phyloP scores from a whole-genome alignment of 2,888 invertebrate species.

The Choreutis nemorana region DNA sequence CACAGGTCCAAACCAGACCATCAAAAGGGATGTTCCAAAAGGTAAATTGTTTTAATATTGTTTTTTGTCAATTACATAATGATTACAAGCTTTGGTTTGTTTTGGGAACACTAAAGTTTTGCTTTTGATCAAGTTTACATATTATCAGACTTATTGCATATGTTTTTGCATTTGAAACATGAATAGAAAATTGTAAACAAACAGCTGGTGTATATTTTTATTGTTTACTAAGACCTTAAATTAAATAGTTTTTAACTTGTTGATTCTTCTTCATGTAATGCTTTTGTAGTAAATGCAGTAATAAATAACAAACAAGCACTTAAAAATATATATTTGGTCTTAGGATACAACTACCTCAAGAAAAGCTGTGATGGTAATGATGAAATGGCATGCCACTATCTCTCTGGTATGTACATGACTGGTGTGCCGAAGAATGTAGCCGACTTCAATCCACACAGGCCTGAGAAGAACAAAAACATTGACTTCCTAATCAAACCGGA shows the following conservation, averaged over 20 bases:
- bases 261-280: too few species aligned
- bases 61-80: not conserved
- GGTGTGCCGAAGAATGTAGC: conserved; percentile 72
- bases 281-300: too few species aligned
- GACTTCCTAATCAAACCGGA: conserved; percentile 70
- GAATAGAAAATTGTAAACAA: too few species aligned
- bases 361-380: conserved; percentile 68
- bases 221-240: too few species aligned
- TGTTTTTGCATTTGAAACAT: too few species aligned
- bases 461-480: conserved; percentile 41
- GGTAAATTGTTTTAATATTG: conserved; percentile 29
- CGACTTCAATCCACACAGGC: conserved; percentile 40
- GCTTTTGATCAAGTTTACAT: too few species aligned
- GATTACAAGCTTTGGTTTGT: too few species aligned
- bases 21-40: conserved; percentile 67
- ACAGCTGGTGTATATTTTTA: too few species aligned
- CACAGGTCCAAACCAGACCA: conserved; percentile 60
- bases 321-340: conserved; percentile 8
- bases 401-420: conserved; percentile 80
- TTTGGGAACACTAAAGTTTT: too few species aligned
- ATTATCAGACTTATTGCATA: not conserved
- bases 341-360: conserved; percentile 68
- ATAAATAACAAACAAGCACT: not conserved
- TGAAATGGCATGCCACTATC: conserved; percentile 79
- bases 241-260: too few species aligned